Base-by-base conservation (phyloP, 2,797 vertebrate species). In the Rhabdophis nuchalis region DNA sequence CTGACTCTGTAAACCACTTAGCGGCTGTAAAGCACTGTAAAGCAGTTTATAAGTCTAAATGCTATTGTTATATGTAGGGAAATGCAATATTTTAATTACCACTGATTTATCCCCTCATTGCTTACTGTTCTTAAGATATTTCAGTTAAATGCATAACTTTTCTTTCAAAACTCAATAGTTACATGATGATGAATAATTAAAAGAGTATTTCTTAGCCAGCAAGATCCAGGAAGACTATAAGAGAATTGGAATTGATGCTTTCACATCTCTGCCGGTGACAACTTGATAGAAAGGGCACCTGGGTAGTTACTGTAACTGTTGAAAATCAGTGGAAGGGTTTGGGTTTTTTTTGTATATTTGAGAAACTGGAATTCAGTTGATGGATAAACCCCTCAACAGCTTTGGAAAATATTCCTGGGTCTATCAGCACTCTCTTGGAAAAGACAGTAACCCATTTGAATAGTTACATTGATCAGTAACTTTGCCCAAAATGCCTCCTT, bases 241-340 rank as follows among this genome's bases (percentile, higher is more conserved):
- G 89, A 93, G 93, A 91, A 92, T 94, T 91, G 29, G 94, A 9
- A 96, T 93, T 96, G 96, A 95, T 93, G 96, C 96, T 96, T 95
- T 93, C 93, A 93, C 77, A 57, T 94, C 92, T 96, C 94, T 95
- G 94, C 94, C 95, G 94, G 96, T 95, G 96, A 96, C 94, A 96
- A 8, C 93, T 96, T 96, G 95, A 97, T 96, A 96, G 93, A 96
- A 96, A 96, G 94, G 61, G 95, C 94, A 95, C 94, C 96, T 95
- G 93, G 96, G 93, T 96, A 95, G 92, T 93, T 91, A n/a, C n/a
- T n/a, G n/a, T n/a, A 94, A 91, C 89, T 92, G 94, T 86, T 94
- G 96, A 95, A 94, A 95, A 96, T 95, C 95, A 96, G 50, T 93
- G 92, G 89, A 92, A 89, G 92, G 92, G 92, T 95, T 94, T 12